Conservation (phyloP, 2,797 vertebrate genomes). For the Gambusia yucatana region DNA sequence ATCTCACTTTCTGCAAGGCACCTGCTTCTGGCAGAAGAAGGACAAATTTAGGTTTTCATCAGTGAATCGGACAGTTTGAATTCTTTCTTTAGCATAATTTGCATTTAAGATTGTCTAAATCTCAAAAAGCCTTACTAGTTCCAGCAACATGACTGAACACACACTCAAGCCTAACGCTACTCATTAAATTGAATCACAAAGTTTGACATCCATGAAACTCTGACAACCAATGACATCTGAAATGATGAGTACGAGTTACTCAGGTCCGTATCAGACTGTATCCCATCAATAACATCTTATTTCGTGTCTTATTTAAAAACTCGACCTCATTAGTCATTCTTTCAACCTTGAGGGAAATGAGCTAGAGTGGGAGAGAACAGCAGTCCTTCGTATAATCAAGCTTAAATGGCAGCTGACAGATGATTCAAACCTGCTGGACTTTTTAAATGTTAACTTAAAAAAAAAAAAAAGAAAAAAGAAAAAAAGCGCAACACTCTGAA, state of each 20-base stretch:
- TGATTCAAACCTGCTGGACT: constrained; percentile 5
- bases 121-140: constrained; percentile 4
- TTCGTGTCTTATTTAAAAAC: constrained; percentile 11
- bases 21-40: constrained; percentile 24
- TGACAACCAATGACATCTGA: constrained; percentile 14
- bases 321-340: constrained; percentile 33
- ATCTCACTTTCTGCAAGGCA: background rate
- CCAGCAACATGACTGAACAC: background rate
- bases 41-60: constrained; percentile 19
- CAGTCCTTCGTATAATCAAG: constrained; percentile 23
- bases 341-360: constrained; percentile 41
- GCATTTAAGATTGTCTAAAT: background rate
- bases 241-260: constrained; percentile 27
- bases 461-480: background rate
- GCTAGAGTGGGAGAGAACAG: constrained; percentile 18
- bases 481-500: background rate
- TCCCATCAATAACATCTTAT: constrained; percentile 11
- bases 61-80: constrained; percentile 11
- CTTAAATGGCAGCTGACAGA: constrained; percentile 15
- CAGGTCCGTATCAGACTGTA: constrained; percentile 19
- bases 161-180: background rate
- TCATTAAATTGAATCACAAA: constrained; percentile 30
- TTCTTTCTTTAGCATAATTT: constrained; percentile 5
- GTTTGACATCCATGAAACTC: constrained; percentile 21
- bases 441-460: background rate